Evolutionary conservation across 2,888 invertebrate species (phyloP).

Genomic region (Muscina levida): DNA sequence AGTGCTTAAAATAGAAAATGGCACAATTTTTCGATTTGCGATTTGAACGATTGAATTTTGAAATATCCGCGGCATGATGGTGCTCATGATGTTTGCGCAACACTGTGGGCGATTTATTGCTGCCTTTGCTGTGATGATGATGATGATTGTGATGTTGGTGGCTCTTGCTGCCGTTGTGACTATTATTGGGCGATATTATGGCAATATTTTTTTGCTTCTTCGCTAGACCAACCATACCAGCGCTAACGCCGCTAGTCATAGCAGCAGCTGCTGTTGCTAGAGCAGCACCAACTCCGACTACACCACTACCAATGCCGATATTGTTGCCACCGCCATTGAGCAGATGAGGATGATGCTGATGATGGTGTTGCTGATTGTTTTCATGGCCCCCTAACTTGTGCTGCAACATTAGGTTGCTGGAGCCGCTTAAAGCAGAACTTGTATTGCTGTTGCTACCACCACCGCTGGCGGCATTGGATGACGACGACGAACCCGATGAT

Average conservation of each 20-base stretch:
- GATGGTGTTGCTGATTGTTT: slow-evolving; percentile 65
- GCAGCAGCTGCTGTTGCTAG: not conserved
- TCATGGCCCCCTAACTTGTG: slow-evolving; percentile 54
- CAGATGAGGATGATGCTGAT: slow-evolving; percentile 65
- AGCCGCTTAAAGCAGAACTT: slow-evolving; percentile 41
- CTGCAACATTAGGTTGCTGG: slow-evolving; percentile 53
- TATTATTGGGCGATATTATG: slow-evolving; percentile 73
- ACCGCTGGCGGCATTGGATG: not conserved
- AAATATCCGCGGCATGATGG: slow-evolving; percentile 81
- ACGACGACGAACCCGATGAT: not conserved
- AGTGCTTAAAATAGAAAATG: slow-evolving; percentile 92
- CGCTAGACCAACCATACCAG: slow-evolving; percentile 54
- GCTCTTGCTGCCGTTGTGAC: slow-evolving; percentile 56
- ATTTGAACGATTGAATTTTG: slow-evolving; percentile 86
- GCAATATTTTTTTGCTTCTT: slow-evolving; percentile 74
- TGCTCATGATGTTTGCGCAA: slow-evolving; percentile 79
- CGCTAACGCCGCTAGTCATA: slow-evolving; percentile 40
- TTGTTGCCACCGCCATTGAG: slow-evolving; percentile 53
- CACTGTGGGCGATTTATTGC: slow-evolving; percentile 73
- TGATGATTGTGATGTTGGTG: slow-evolving; percentile 41
- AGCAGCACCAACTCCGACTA: slow-evolving; percentile 33
- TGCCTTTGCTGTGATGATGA: slow-evolving; percentile 31
- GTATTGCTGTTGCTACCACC: slow-evolving; percentile 43
- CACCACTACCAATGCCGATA: slow-evolving; percentile 28
- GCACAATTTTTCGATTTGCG: slow-evolving; percentile 90